Evolutionary conservation across 64 coral and sea anemone genomes (phyloP), one percentile per base, ranked within the genome.

Genomic region (Stichodactyla mertensii): DNA sequence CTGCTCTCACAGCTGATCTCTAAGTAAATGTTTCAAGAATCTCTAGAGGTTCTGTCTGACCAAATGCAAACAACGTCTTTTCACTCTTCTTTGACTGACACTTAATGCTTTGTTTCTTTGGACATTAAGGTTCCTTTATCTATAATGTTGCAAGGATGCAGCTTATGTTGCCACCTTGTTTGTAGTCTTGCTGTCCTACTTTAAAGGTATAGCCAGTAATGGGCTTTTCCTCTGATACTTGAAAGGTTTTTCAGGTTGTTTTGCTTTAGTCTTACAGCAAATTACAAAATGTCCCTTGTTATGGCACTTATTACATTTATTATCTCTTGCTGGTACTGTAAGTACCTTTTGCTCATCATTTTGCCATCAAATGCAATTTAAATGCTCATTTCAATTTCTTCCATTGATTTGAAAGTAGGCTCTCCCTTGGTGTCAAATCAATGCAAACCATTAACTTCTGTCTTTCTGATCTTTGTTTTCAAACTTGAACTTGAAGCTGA

Each of bases 61-160:
- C 87, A 88, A 84, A 93, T 9, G 91, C 91, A 88, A 92, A 92
- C 79, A 92, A 61, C 28, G 84, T 92, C 55, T 92, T 92, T 19
- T 60, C 79, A 12, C 12, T 82, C 74, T 61, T 92, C 27, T 54
- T 28, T 55, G 81, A 88, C 54, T 85, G 24, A 45, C 87, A 93
- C 71, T 86, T 81, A 16, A 89, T 87, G 64, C 59, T 66, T 55
- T 93, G 71, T 23, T 81, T 80, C 59, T 93, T 93, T 7, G 89
- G 54, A 83, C 58, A 85, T 67, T 87, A 67, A 93, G 5, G 87
- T 93, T 51, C n/a, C 55, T 54, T 57, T 10, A 80, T 89, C 87
- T 51, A 93, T 31, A 54, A 93, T 26, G 71, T 93, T 89, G 20
- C 91, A 93, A 87, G 13, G 20, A 9, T 71, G 13, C 1, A 27